Conservation (phyloP, 2,888 invertebrate genomes). For the Ennomos erosarius region DNA sequence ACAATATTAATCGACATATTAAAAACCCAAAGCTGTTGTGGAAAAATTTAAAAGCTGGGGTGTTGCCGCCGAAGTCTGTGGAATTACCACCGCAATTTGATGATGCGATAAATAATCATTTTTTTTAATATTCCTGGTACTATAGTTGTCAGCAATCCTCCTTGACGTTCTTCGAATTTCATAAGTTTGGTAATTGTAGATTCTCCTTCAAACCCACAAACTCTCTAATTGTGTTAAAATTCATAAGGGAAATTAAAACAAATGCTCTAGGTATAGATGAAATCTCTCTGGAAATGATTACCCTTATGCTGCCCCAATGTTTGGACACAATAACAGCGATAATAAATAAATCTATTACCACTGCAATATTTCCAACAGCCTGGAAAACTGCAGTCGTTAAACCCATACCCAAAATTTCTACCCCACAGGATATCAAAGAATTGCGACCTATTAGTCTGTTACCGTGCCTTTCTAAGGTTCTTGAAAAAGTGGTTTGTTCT, state of each 20-base stretch:
- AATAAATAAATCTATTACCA: constrained; percentile 12
- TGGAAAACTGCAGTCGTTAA: constrained; percentile 14
- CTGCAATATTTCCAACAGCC: constrained; percentile 1
- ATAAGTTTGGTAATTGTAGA: background rate
- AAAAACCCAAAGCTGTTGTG: too few species aligned
- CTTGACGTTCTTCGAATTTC: background rate
- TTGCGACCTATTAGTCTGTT: constrained; percentile 28
- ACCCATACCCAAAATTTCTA: constrained; percentile 12
- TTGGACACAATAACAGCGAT: constrained; percentile 11
- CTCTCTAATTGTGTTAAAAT: background rate
- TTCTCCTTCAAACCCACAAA: background rate
- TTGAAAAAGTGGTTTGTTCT: too few species aligned
- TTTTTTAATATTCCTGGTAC: background rate
- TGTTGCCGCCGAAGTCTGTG: too few species aligned
- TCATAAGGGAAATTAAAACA: background rate
- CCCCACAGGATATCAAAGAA: constrained; percentile 1
- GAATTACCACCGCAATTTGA: background rate
- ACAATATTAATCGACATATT: too few species aligned
- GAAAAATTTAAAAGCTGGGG: too few species aligned
- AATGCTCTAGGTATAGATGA: constrained; percentile 10
- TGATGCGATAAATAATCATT: constrained; percentile 1
- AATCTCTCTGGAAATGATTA: constrained; percentile 13
- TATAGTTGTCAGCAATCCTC: background rate
- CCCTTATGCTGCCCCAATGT: constrained; percentile 4
- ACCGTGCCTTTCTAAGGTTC: constrained; percentile 13